These are phyloP conservation scores for Odocoileus virginianus DNA, from an alignment of 2,113 vertebrate species.

Conservation along the genomic window DNA sequence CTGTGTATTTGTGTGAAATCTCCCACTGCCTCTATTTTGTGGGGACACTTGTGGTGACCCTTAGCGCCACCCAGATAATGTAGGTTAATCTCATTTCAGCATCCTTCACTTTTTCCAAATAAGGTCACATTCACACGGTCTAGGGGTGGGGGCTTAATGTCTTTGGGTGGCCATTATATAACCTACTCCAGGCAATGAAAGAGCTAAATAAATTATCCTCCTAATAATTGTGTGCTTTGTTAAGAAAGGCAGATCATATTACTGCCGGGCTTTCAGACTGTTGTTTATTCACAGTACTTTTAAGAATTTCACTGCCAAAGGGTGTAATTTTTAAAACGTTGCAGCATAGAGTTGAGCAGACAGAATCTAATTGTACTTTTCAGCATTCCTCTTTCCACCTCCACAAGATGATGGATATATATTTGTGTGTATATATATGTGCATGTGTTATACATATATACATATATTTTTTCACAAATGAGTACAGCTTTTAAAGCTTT, in stretches of 20 bases:
- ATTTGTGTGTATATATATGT: not conserved
- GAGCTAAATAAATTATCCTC: not conserved
- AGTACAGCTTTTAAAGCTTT: not conserved
- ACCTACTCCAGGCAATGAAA: not conserved
- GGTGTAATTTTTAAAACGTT: conserved; percentile 2
- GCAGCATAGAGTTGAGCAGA: not conserved
- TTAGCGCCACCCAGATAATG: not conserved
- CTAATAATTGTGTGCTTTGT: not conserved
- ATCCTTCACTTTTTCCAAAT: not conserved
- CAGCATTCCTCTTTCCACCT: not conserved
- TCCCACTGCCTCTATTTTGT: not conserved
- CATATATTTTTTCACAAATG: not conserved
- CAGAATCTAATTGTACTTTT: not conserved
- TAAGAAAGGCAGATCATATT: not conserved
- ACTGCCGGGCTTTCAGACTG: not conserved
- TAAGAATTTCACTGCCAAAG: conserved; percentile 38
- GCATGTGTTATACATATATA: not conserved
- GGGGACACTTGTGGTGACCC: not conserved
- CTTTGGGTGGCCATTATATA: not conserved
- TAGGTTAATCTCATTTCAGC: not conserved
- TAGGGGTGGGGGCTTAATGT: not conserved
- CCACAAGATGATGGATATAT: not conserved
- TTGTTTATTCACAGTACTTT: conserved; percentile 3
- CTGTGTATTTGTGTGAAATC: not conserved
- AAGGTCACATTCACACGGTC: not conserved